Conservation (phyloP, 2,113 vertebrate species). For the Dicerorhinus sumatrensis region DNA sequence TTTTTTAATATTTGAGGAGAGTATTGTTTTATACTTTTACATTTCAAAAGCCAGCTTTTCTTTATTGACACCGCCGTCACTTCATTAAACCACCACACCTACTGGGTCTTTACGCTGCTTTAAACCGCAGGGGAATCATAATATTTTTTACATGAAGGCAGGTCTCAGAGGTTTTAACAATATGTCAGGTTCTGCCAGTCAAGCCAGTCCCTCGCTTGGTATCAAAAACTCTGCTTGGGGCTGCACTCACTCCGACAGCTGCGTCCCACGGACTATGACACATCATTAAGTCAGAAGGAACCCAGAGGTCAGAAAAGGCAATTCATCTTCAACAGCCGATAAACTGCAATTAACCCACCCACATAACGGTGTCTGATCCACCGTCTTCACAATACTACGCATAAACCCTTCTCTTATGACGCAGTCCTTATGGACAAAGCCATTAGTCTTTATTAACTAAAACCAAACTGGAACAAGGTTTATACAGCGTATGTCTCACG, state of each 20-base stretch:
- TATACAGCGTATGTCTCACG: neutral
- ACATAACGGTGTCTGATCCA: neutral
- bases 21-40: neutral
- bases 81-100: neutral
- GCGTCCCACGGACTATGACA: neutral
- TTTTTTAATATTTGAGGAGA: neutral
- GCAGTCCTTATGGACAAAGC: neutral
- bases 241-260: neutral
- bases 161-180: neutral
- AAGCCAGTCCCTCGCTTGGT: neutral
- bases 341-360: conserved; percentile 25
- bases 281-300: conserved; percentile 18
- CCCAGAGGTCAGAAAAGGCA: neutral
- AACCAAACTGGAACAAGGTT: neutral
- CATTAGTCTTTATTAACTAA: conserved; percentile 12
- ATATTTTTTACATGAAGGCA: neutral
- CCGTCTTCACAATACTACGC: neutral
- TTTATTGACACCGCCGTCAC: neutral
- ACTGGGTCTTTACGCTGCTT: neutral
- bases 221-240: neutral
- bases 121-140: neutral
- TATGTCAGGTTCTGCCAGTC: neutral
- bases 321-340: neutral
- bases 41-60: conserved; percentile 33
- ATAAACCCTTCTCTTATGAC: neutral